phyloP scores from a whole-genome alignment of 2,888 invertebrate species.

The Coenonympha glycerion region DNA sequence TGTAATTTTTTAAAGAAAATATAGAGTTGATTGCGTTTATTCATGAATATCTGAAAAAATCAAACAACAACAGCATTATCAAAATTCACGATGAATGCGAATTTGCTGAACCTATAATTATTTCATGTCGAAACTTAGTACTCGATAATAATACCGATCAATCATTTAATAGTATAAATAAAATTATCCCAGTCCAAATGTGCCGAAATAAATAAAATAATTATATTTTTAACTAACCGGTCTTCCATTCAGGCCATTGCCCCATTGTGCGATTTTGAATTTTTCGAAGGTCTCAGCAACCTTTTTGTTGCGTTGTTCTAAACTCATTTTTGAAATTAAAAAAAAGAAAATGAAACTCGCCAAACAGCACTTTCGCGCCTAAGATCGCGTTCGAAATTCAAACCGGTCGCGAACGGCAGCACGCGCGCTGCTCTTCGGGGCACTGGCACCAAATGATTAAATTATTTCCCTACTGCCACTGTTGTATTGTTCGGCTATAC shows the following conservation, averaged over 20 bases:
- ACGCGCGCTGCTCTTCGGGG: conserved; percentile 42
- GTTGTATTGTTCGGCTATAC: conserved; percentile 30
- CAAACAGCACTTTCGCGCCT: conserved; percentile 52
- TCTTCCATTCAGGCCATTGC: conserved; percentile 44
- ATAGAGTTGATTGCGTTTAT: no score
- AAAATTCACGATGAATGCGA: no score
- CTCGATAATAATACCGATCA: no score
- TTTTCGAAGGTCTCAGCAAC: conserved; percentile 64
- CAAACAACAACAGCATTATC: no score
- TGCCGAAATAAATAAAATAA: no score
- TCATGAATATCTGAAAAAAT: no score
- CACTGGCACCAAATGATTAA: conserved; percentile 43
- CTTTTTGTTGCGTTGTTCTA: conserved; percentile 64
- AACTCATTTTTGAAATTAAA: conserved; percentile 52
- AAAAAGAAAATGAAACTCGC: conserved; percentile 28
- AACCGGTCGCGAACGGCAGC: conserved; percentile 47
- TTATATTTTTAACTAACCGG: conserved; percentile 48
- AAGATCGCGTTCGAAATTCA: conserved; percentile 40
- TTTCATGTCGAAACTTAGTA: no score
- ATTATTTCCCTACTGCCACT: conserved; percentile 36
- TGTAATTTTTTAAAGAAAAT: no score
- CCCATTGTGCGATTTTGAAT: conserved; percentile 66
- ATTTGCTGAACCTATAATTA: no score
- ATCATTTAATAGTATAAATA: no score
- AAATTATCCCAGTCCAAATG: no score